Percentiles rank a stretch among this genome's conserved stretches.
phyloP scores from a whole-genome alignment of 2,888 invertebrate species.

The Heliconius ismenius region DNA sequence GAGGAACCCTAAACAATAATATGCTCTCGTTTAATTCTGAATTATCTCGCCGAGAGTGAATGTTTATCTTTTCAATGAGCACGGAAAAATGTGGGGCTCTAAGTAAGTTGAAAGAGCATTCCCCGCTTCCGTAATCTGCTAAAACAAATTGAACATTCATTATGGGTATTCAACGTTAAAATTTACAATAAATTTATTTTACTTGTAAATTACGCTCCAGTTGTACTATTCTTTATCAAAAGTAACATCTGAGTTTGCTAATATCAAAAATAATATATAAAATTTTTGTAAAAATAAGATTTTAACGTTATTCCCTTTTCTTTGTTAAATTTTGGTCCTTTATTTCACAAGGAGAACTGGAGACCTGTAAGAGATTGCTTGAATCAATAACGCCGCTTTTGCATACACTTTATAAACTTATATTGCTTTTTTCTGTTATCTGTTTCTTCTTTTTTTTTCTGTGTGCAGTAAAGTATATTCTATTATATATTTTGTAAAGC shows the following conservation, averaged over 20 bases:
- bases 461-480: no score
- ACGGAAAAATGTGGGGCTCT: conserved; percentile 18
- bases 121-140: background rate
- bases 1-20: background rate
- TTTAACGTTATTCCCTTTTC: no score
- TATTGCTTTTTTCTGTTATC: no score
- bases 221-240: background rate
- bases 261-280: background rate
- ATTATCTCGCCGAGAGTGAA: conserved; percentile 13
- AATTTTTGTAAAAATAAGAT: background rate
- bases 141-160: conserved; percentile 11
- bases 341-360: no score
- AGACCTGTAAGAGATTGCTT: no score
- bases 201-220: background rate
- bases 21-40: conserved; percentile 10
- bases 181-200: no score
- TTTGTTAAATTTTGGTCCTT: no score
- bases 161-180: background rate
- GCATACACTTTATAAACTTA: no score
- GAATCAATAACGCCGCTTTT: no score
- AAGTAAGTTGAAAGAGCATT: conserved; percentile 21
- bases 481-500: background rate
- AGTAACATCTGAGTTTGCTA: background rate
- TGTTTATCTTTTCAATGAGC: conserved; percentile 14
- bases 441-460: no score